phyloP scores from a whole-genome alignment of 2,113 vertebrate genomes.

The Dasyurus viverrinus region DNA sequence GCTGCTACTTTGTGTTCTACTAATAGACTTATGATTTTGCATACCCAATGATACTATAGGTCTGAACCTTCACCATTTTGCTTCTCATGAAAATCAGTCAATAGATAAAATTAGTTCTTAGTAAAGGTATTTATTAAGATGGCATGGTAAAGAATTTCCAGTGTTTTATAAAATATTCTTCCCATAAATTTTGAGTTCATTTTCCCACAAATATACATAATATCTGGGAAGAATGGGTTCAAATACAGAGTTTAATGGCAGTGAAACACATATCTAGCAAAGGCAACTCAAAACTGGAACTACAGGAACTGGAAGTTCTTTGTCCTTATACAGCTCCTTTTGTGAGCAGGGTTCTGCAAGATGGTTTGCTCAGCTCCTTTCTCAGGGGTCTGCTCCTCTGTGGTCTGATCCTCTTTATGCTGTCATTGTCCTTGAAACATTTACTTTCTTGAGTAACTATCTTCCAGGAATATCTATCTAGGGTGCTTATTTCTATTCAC shows the following conservation, averaged over 20 bases:
- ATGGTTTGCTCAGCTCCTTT: background rate
- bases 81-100: background rate
- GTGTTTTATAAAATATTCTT: background rate
- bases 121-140: background rate
- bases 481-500: background rate
- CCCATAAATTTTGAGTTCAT: background rate
- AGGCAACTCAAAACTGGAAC: background rate
- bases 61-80: background rate
- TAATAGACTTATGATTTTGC: background rate
- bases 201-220: background rate
- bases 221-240: background rate
- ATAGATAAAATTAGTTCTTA: background rate
- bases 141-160: background rate
- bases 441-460: background rate
- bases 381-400: background rate
- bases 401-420: background rate
- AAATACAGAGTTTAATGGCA: background rate
- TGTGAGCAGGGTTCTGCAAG: background rate
- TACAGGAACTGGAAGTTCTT: background rate
- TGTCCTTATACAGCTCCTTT: background rate
- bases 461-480: background rate
- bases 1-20: background rate
- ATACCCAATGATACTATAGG: background rate
- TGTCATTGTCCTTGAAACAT: background rate
- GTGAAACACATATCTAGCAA: background rate